phyloP scores from a whole-genome alignment of 2,888 invertebrate genomes.

The Sceliomorpha sp. region DNA sequence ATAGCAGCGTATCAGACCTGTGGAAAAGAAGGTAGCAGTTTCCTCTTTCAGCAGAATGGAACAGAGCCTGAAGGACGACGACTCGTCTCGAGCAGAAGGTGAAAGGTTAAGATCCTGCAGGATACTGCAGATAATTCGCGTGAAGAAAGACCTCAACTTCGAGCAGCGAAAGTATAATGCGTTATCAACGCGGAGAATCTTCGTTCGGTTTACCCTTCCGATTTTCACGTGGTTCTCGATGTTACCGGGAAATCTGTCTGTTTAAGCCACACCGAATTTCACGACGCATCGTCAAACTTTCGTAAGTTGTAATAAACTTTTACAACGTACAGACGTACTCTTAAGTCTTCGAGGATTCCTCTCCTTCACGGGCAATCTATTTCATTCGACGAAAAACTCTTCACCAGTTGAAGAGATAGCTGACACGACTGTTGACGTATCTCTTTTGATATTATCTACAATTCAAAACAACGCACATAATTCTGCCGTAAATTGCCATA shows the following conservation, averaged over 20 bases:
- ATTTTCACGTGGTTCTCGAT: conserved; percentile 1
- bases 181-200: too few species aligned
- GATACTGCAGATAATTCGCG: too few species aligned
- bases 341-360: conserved; percentile 1
- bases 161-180: too few species aligned
- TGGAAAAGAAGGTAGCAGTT: neutral
- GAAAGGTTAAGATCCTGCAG: conserved; percentile 1
- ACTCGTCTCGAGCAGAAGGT: conserved; percentile 1
- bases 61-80: conserved; percentile 4
- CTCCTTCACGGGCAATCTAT: conserved; percentile 1
- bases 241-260: neutral
- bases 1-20: too few species aligned
- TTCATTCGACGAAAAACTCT: conserved; percentile 3
- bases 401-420: neutral
- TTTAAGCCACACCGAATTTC: conserved; percentile 1
- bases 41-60: neutral
- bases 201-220: too few species aligned
- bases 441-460: too few species aligned
- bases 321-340: conserved; percentile 2
- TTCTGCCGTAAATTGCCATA: too few species aligned
- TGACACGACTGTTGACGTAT: too few species aligned
- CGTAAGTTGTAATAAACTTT: neutral
- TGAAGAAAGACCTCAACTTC: too few species aligned
- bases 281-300: neutral
- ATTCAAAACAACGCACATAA: too few species aligned